Base-by-base conservation (phyloP, 1,140 invertebrate genomes). In the Argopecten irradians region DNA sequence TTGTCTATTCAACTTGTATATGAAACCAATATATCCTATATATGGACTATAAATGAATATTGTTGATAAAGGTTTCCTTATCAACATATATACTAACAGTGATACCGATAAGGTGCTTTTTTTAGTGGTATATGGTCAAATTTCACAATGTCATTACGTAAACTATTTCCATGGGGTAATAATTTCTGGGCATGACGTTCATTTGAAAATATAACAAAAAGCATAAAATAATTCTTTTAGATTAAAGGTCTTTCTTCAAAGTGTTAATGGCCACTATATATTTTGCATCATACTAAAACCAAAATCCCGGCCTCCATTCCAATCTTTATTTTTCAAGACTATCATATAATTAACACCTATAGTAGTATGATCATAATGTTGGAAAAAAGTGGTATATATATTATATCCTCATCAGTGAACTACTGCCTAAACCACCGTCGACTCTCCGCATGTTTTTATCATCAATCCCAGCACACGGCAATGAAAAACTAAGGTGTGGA, bases 331-430 rank as follows among this genome's bases (percentile, higher is more conserved):
- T 28, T 71, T n/a, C 22, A 28, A 71, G 55, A 71, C n/a, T 71
- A 71, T 71, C n/a, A n/a, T 71, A 71, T 28, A 71, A 71, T 71
- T n/a, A 71, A 71, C 55, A 28, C n/a, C 43, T n/a, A 71, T 71
- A n/a, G 55, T 71, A n/a, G 55, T 71, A 71, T 71, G 13, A 71
- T 71, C 55, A 71, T 22, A 46, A 46, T 28, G 55, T 71, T 11
- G 28, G 55, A n/a, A n/a, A 71, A 71, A 46, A 19, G 14, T 28
- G 55, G 55, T 71, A 71, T 71, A 71, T 71, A n/a, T 71, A 71
- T 71, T 71, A 71, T 71, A 28, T 71, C 55, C 55, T 71, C 55
- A 71, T 71, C 55, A 71, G 55, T 71, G 55, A 71, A 71, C n/a
- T 71, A 71, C n/a, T 71, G 55, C 55, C 55, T 71, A 3, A 71